Evolutionary conservation across 2,888 invertebrate species (phyloP).

Genomic region (Brenthis ino): DNA sequence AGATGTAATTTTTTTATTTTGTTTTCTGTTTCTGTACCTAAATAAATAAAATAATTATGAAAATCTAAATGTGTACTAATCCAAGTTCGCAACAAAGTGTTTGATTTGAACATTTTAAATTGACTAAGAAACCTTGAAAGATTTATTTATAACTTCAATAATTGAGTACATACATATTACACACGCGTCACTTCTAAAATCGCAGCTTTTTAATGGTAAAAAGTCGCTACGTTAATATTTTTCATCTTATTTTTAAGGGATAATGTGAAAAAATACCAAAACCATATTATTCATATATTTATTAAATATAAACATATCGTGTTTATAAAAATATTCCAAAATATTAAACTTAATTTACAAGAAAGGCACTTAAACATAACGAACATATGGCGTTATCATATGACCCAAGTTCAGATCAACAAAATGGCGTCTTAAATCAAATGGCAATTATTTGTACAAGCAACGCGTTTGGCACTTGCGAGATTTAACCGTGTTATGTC

Average conservation of each 20-base stretch:
- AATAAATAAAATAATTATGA: too few relatives aligned
- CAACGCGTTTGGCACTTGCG: slow-evolving; percentile 67
- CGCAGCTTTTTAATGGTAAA: not conserved
- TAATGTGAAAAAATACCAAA: too few relatives aligned
- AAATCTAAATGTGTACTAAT: too few relatives aligned
- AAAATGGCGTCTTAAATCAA: slow-evolving; percentile 43
- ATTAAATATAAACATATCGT: slow-evolving; percentile 7
- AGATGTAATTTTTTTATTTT: too few relatives aligned
- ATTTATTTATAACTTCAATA: too few relatives aligned
- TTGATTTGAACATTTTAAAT: too few relatives aligned
- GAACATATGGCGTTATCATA: slow-evolving; percentile 9
- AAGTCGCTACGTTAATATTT: not conserved
- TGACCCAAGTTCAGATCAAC: slow-evolving; percentile 20
- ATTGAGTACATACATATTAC: too few relatives aligned
- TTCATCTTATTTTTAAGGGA: not conserved
- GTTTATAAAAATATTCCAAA: not conserved
- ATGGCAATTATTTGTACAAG: slow-evolving; percentile 69
- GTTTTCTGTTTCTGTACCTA: too few relatives aligned
- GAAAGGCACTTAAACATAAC: slow-evolving; percentile 1
- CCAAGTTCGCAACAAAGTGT: too few relatives aligned
- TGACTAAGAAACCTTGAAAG: too few relatives aligned
- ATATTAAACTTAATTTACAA: slow-evolving; percentile 1
- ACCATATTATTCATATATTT: not conserved
- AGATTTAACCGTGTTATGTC: slow-evolving; percentile 46
- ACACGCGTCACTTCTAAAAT: too few relatives aligned